Conservation (phyloP, 64 coral and sea anemone genomes). For the Stichodactyla helianthus region DNA sequence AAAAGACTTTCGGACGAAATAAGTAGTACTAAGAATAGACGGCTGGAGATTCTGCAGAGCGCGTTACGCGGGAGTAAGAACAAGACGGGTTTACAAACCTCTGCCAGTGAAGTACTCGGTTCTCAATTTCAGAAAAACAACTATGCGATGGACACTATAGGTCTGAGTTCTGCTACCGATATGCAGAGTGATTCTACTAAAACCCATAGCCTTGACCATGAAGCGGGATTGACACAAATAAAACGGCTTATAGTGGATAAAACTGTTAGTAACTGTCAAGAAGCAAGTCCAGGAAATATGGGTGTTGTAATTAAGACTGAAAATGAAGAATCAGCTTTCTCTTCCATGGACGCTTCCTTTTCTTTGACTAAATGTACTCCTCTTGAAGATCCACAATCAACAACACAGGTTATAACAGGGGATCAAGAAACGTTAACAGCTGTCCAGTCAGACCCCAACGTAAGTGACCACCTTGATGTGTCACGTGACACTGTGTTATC, state of each 20-base stretch:
- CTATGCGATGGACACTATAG: background rate
- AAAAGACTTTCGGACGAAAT: constrained; percentile 63
- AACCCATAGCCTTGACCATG: background rate
- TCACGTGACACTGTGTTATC: background rate
- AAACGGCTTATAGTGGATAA: background rate
- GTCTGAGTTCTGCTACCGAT: background rate
- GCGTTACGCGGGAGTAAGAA: constrained; percentile 16
- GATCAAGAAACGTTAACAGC: background rate
- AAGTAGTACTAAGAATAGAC: constrained; percentile 39
- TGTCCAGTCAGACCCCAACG: background rate
- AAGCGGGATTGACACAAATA: background rate
- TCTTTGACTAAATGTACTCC: background rate
- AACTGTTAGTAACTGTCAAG: background rate
- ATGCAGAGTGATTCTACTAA: background rate
- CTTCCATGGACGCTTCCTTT: background rate
- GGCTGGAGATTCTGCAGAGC: constrained; percentile 63
- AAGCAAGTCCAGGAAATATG: background rate
- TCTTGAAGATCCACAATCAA: background rate
- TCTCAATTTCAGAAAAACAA: background rate
- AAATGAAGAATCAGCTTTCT: background rate
- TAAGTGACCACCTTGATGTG: background rate
- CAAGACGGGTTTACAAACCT: background rate
- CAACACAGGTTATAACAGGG: background rate
- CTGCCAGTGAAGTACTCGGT: background rate
- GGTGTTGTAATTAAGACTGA: background rate